Evolutionary conservation across 2,797 vertebrate species (phyloP).

Genomic region (Helostoma temminkii): DNA sequence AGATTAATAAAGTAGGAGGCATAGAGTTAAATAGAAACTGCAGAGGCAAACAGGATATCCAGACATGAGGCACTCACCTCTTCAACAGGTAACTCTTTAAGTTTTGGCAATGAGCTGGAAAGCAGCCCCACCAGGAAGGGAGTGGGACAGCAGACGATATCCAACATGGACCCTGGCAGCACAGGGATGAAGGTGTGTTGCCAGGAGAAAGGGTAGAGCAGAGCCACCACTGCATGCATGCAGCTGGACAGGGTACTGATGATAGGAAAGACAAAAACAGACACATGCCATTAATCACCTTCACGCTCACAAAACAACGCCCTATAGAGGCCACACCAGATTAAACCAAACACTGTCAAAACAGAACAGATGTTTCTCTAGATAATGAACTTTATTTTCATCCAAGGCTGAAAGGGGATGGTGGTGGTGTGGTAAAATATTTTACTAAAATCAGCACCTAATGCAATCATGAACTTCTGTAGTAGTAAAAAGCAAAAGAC

Average conservation of each 20-base stretch:
- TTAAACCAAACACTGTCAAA: constrained; percentile 41
- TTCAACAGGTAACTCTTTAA: constrained; percentile 97
- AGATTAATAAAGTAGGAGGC: background rate
- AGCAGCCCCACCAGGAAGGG: constrained; percentile 98
- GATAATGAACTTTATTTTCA: constrained; percentile 35
- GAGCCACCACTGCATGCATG: constrained; percentile 94
- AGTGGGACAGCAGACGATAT: constrained; percentile 98
- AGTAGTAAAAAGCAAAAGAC: background rate
- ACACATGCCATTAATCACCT: constrained; percentile 21
- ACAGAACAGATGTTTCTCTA: constrained; percentile 54
- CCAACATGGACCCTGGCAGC: constrained; percentile 96
- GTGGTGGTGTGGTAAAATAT: constrained; percentile 14
- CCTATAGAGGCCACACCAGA: constrained; percentile 40
- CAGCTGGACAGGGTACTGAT: constrained; percentile 95
- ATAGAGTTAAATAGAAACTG: background rate
- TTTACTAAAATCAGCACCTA: constrained; percentile 22
- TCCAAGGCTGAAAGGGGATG: constrained; percentile 15
- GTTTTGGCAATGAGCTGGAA: constrained; percentile 95
- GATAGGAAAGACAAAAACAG: constrained; percentile 48
- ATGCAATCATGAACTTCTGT: constrained; percentile 1
- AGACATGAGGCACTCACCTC: constrained; percentile 85
- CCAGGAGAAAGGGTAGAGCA: constrained; percentile 99
- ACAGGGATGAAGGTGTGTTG: constrained; percentile 99
- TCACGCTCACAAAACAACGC: constrained; percentile 16
- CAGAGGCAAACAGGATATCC: background rate